Evolutionary conservation across 2,113 vertebrate genomes (phyloP).

Genomic region (Thunnus maccoyii): DNA sequence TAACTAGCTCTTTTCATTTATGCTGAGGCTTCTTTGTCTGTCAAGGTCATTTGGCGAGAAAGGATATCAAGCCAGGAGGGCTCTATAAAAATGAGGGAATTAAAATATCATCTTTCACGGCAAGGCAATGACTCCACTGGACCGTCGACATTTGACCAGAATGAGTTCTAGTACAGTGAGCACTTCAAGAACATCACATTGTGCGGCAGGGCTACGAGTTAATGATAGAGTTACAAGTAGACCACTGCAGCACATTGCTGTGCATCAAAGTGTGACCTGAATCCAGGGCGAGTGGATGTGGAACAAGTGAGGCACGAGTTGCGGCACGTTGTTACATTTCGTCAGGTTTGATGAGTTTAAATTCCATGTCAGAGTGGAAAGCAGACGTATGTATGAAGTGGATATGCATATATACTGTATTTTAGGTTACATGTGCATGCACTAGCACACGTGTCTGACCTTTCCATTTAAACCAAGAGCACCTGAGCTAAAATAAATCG

Average conservation of each 20-base stretch:
- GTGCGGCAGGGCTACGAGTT: constrained; percentile 43
- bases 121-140: constrained; percentile 34
- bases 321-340: neutral
- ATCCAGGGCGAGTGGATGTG: constrained; percentile 49
- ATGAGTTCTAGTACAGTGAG: constrained; percentile 56
- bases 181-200: constrained; percentile 51
- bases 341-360: neutral
- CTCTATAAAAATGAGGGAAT: constrained; percentile 58
- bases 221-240: constrained; percentile 67
- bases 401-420: neutral
- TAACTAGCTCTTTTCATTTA: constrained; percentile 67
- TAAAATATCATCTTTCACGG: constrained; percentile 72
- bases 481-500: constrained; percentile 14
- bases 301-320: constrained; percentile 39
- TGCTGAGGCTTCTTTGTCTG: constrained; percentile 56
- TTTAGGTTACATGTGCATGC: neutral
- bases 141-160: constrained; percentile 30
- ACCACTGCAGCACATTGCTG: constrained; percentile 67
- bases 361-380: neutral
- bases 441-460: neutral
- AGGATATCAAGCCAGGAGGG: constrained; percentile 32
- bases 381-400: neutral
- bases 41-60: constrained; percentile 56
- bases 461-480: neutral
- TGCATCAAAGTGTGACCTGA: constrained; percentile 69